Base-by-base conservation (phyloP, 2,888 invertebrate species). In the Pristionchus maxplancki region DNA sequence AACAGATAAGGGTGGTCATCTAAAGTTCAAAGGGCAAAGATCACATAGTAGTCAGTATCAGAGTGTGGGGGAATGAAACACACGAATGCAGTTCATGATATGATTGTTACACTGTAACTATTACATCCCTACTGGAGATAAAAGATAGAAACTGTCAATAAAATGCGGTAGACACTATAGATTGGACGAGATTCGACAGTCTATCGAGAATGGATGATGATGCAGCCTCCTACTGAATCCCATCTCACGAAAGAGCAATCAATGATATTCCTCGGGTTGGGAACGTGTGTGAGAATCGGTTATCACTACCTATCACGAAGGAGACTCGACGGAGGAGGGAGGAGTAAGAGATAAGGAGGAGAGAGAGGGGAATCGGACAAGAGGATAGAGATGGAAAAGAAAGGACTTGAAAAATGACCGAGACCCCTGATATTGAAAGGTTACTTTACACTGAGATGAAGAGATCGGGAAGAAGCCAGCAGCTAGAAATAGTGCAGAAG, bases 321-420 rank as follows among this genome's bases (percentile, higher is more conserved):
- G 78, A 78, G 78, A 78, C 78, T 78, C 78, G 44, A 78, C 4
- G 44, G 78, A 78, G 31, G 24, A 34, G 78, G 78, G 71, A 71
- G 71, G 71, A 71, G 71, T 71, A 71, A 71, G 71, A 71, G 71
- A 71, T 71, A 71, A 71, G 71, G 71, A 37, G 37, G 58, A 37
- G 24, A 37, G 71, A 9, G 37, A 37, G 20, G 11, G n/a, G 71
- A 37, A 40, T 34, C 71, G 64, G 58, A 64, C 31, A 31, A 64
- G 64, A 71, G 20, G 37, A 71, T 71, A 5, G 71, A 71, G 71
- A 71, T 71, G 44, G 78, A 78, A 78, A 78, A 78, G 78, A 78
- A 78, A n/a, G 78, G 78, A 44, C 78, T 78, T 78, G 78, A 78
- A 78, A 78, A 78, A 78, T 78, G 78, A 78, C 78, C 78, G 28